phyloP scores from a whole-genome alignment of 2,888 invertebrate genomes.

The Cerastoderma edule region DNA sequence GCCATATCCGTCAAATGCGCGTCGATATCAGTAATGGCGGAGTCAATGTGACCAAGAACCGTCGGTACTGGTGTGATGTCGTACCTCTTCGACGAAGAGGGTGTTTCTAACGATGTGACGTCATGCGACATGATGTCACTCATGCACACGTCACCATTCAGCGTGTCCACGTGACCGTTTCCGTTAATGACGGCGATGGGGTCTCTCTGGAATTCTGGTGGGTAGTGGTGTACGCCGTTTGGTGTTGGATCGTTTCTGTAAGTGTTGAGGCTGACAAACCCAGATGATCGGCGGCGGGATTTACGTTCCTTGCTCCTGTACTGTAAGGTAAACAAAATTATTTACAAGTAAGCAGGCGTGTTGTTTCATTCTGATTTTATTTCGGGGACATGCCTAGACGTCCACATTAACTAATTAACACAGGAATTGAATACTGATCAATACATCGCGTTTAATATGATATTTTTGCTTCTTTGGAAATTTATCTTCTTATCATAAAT shows the following conservation, averaged over 20 bases:
- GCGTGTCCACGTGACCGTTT: not conserved
- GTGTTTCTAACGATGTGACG: not conserved
- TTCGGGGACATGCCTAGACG: too few species aligned
- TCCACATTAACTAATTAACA: too few species aligned
- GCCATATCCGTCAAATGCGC: not conserved
- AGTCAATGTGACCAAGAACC: not conserved
- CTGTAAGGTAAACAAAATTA: conserved; percentile 7
- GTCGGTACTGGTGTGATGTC: not conserved
- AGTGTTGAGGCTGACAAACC: not conserved
- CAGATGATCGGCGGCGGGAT: not conserved
- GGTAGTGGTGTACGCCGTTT: not conserved
- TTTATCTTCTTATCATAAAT: too few species aligned
- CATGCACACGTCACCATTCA: not conserved
- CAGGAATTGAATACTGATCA: too few species aligned
- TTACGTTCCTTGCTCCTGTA: conserved; percentile 10
- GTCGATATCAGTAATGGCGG: conserved; percentile 1
- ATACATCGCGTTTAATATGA: too few species aligned
- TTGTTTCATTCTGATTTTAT: too few species aligned
- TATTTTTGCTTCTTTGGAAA: too few species aligned
- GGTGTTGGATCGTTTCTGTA: not conserved
- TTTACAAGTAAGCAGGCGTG: too few species aligned
- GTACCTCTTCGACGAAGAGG: not conserved
- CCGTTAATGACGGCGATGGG: not conserved
- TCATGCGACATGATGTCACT: not conserved
- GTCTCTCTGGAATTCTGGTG: not conserved